Conservation (phyloP, 2,888 invertebrate species). For the Augochlorella aurata region DNA sequence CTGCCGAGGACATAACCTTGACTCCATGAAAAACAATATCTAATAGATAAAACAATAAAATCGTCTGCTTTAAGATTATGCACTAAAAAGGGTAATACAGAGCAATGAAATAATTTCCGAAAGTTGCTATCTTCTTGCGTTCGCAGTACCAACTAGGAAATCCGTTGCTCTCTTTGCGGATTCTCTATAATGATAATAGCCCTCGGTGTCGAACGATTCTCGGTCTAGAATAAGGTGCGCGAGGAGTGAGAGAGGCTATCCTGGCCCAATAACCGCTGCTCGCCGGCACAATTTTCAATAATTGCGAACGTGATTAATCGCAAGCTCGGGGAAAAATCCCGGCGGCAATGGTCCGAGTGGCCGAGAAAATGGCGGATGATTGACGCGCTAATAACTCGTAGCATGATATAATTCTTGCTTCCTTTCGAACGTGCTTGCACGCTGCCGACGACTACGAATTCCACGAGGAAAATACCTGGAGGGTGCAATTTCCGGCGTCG, state of each 20-base stretch:
- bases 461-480: constrained; percentile 39
- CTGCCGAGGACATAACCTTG: not conserved
- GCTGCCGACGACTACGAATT: constrained; percentile 8
- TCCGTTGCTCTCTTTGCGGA: not conserved
- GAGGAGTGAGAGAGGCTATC: not conserved
- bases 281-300: constrained; percentile 29
- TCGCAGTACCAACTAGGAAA: not conserved
- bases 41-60: not conserved
- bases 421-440: constrained; percentile 16
- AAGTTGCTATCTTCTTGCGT: not conserved
- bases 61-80: not conserved
- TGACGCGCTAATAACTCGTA: constrained; percentile 35
- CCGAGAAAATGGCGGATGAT: constrained; percentile 24
- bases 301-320: constrained; percentile 44
- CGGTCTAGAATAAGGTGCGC: not conserved
- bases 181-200: not conserved
- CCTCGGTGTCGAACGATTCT: constrained; percentile 2
- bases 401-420: constrained; percentile 22
- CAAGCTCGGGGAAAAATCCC: not conserved
- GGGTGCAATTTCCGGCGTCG: constrained; percentile 49
- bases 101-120: not conserved
- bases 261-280: not conserved
- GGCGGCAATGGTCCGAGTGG: not conserved
- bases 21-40: not conserved
- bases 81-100: not conserved